Conservation (phyloP, 2,888 invertebrate genomes). For the Cordilura impudica region DNA sequence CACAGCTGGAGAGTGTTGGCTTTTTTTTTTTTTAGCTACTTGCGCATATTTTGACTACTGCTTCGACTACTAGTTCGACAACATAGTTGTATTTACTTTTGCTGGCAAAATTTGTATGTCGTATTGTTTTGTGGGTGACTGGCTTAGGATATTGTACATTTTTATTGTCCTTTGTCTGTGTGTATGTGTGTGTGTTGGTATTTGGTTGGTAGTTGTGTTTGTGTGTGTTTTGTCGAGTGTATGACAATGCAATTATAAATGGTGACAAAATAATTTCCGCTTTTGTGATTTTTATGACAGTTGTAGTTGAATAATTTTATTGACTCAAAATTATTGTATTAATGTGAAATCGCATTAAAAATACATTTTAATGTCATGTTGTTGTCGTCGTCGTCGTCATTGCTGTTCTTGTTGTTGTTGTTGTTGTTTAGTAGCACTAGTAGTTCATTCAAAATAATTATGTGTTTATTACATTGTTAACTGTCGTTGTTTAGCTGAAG, state of each 20-base stretch:
- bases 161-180: constrained; percentile 37
- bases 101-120: constrained; percentile 31
- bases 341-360: constrained; percentile 62
- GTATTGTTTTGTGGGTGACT: constrained; percentile 56
- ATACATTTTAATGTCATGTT: constrained; percentile 55
- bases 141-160: constrained; percentile 49
- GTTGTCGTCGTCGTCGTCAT: constrained; percentile 15
- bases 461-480: constrained; percentile 55
- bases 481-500: constrained; percentile 40
- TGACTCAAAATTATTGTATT: constrained; percentile 61
- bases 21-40: constrained; percentile 39
- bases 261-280: constrained; percentile 77
- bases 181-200: constrained; percentile 4
- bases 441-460: constrained; percentile 52
- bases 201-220: constrained; percentile 1
- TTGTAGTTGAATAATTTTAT: constrained; percentile 69
- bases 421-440: too few species aligned
- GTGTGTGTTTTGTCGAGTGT: constrained; percentile 60
- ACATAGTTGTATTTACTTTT: constrained; percentile 17
- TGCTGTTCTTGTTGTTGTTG: background rate
- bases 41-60: constrained; percentile 8
- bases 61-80: background rate
- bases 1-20: constrained; percentile 34
- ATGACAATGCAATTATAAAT: constrained; percentile 77
- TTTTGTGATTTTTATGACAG: constrained; percentile 75